These are phyloP conservation scores for Ondatra zibethicus DNA, from an alignment of 2,113 vertebrate genomes.

Conservation along the genomic window DNA sequence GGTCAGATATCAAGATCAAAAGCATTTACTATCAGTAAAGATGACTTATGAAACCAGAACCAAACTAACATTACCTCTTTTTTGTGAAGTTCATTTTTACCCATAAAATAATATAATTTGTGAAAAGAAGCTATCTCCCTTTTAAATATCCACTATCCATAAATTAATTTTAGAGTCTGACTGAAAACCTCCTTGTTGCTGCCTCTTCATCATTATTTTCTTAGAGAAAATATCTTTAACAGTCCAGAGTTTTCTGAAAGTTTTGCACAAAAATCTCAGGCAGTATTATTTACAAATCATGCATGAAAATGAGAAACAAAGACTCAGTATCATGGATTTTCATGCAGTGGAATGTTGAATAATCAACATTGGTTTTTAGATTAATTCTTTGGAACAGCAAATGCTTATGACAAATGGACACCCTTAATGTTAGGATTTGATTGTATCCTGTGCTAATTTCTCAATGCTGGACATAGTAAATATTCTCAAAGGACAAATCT, in stretches of 20 bases:
- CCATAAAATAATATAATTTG: not conserved
- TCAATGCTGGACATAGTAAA: not conserved
- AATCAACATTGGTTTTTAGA: not conserved
- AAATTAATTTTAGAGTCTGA: not conserved
- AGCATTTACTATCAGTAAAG: not conserved
- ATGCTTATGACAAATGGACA: not conserved
- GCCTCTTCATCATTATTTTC: not conserved
- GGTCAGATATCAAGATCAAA: not conserved
- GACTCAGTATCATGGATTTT: not conserved
- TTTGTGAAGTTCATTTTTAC: not conserved
- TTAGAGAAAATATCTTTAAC: not conserved
- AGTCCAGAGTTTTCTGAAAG: not conserved
- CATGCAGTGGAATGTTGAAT: not conserved
- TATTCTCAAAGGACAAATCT: not conserved
- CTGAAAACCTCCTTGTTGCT: not conserved
- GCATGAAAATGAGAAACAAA: not conserved
- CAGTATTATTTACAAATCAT: not conserved
- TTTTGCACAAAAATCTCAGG: not conserved
- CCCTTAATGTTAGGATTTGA: not conserved
- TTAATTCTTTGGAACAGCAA: not conserved
- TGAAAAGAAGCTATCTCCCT: not conserved
- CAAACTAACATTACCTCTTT: not conserved
- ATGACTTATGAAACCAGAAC: not conserved
- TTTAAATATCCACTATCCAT: not conserved
- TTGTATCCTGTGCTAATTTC: not conserved